These are phyloP conservation scores for Catostylus mosaicus DNA, from an alignment of 30 jellyfish, hydroid and myxozoan genomes.

Conservation along the genomic window DNA sequence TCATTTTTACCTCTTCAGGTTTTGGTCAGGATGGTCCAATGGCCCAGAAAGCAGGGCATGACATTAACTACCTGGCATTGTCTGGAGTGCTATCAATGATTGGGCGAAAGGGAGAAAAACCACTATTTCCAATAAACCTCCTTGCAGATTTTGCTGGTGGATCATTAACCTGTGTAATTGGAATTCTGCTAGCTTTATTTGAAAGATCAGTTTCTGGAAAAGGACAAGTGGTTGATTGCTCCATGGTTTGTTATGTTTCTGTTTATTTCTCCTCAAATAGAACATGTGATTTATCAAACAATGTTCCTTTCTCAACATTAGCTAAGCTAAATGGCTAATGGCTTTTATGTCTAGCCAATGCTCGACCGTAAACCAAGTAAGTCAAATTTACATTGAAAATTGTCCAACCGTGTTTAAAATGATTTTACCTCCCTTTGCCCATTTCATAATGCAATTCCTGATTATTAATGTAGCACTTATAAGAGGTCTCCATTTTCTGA, in stretches of 20 bases:
- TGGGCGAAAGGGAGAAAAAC: slow-evolving; percentile 89
- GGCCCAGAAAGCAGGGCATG: slow-evolving; percentile 96
- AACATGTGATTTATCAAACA: no score
- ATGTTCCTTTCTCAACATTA: no score
- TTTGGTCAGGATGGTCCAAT: slow-evolving; percentile 78
- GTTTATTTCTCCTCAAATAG: no score
- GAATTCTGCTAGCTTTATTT: slow-evolving; percentile 85
- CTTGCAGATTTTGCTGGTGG: slow-evolving; percentile 99
- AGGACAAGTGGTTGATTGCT: slow-evolving; percentile 92
- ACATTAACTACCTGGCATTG: slow-evolving; percentile 88
- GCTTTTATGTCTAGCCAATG: no score
- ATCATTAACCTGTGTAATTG: slow-evolving; percentile 81
- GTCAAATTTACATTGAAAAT: no score
- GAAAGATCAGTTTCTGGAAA: slow-evolving; percentile 87
- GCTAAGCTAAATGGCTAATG: no score
- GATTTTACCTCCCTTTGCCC: no score
- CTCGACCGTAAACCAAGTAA: no score
- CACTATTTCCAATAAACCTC: slow-evolving; percentile 87
- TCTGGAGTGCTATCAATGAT: slow-evolving; percentile 89
- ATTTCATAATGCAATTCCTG: no score
- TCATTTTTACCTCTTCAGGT: slow-evolving; percentile 41
- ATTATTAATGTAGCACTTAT: no score
- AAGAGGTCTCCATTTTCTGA: no score
- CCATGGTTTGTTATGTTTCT: slow-evolving; percentile 85
- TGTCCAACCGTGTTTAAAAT: no score